phyloP scores from a whole-genome alignment of 2,888 invertebrate genomes.

The Therioaphis trifolii region DNA sequence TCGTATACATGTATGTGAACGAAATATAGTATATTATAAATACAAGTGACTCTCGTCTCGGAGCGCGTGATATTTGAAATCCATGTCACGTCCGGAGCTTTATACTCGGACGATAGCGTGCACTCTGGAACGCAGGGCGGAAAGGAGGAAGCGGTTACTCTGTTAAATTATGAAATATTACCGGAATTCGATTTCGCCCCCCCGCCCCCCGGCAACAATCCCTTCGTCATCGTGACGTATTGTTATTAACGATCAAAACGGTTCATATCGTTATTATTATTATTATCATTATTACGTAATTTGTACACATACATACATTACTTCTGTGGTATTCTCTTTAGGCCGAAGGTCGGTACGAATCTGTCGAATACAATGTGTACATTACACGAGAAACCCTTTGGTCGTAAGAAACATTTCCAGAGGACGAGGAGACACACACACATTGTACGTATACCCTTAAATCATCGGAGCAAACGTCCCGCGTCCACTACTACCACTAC shows the following conservation, averaged over 20 bases:
- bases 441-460: neutral
- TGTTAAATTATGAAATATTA: slow-evolving; percentile 27
- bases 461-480: slow-evolving; percentile 10
- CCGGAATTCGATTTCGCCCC: slow-evolving; percentile 12
- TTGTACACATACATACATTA: neutral
- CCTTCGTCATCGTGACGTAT: neutral
- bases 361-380: neutral
- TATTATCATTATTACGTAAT: too few species aligned
- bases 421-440: neutral
- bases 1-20: neutral
- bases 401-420: neutral
- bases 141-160: neutral
- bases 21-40: neutral
- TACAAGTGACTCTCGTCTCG: neutral
- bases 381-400: neutral
- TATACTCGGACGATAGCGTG: neutral
- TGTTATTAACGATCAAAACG: neutral
- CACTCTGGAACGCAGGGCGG: neutral
- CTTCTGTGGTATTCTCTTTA: neutral
- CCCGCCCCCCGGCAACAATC: neutral
- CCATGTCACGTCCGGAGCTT: slow-evolving; percentile 25
- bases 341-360: neutral
- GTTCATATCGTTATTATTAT: neutral
- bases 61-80: neutral
- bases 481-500: neutral